A percentile compares a stretch with the other conserved stretches of the same genome.
phyloP scores from a whole-genome alignment of 2,888 invertebrate species.

The Plebejus melissa region DNA sequence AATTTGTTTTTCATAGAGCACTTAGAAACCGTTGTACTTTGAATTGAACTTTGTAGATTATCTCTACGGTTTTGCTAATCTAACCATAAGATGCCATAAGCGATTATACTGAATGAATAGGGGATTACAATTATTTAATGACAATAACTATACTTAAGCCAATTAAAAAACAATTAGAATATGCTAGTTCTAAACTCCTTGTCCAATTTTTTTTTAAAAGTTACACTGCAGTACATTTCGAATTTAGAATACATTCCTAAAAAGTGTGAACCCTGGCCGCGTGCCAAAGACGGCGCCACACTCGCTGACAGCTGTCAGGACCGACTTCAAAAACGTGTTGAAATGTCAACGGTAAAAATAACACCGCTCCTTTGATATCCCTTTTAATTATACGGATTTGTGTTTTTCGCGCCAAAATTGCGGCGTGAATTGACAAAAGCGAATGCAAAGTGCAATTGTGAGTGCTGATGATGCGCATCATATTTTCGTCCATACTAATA shows the following conservation, averaged over 20 bases:
- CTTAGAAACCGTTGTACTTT: not conserved
- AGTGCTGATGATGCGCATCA: not conserved
- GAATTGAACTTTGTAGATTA: not conserved
- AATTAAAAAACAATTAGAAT: not conserved
- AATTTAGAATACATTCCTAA: not conserved
- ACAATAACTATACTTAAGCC: not conserved
- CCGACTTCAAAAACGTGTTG: slow-evolving; percentile 17
- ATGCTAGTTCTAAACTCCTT: not conserved
- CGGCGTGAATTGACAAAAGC: not conserved
- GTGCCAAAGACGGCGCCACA: slow-evolving; percentile 13
- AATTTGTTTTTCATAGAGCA: not conserved
- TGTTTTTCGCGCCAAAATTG: slow-evolving; percentile 7
- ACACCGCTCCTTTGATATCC: slow-evolving; percentile 16
- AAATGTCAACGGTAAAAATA: slow-evolving; percentile 10
- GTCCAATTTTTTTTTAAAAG: not conserved
- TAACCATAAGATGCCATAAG: too few species aligned
- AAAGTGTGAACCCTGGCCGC: slow-evolving; percentile 12
- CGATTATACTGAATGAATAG: too few species aligned
- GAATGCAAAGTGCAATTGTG: not conserved
- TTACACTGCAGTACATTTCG: not conserved
- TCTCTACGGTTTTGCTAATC: too few species aligned
- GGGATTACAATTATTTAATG: not conserved
- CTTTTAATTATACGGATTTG: not conserved
- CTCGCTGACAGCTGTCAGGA: slow-evolving; percentile 22
- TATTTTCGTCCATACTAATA: not conserved